Evolutionary conservation across 2,113 vertebrate genomes (phyloP).

Genomic region (Camarhynchus parvulus): DNA sequence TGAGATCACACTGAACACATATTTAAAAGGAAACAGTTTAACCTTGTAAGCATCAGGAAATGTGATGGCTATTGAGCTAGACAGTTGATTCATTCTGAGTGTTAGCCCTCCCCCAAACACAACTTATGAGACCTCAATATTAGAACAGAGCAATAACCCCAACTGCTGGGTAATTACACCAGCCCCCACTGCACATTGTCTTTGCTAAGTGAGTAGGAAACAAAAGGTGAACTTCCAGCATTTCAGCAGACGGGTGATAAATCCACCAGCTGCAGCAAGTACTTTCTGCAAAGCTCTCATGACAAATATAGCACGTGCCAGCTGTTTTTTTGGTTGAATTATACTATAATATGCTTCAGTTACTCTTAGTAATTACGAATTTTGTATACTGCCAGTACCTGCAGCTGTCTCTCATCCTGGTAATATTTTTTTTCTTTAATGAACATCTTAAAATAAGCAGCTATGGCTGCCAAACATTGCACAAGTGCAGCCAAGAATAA

Average conservation of each 20-base stretch:
- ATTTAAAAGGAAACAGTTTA: conserved; percentile 10
- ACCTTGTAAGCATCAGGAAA: background rate
- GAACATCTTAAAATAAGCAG: conserved; percentile 68
- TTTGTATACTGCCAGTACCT: conserved; percentile 79
- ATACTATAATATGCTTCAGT: conserved; percentile 77
- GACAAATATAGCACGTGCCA: conserved; percentile 74
- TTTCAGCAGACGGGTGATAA: conserved; percentile 57
- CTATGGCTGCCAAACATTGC: conserved; percentile 67
- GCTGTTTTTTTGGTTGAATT: conserved; percentile 76
- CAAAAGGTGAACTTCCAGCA: conserved; percentile 67
- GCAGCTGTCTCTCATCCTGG: conserved; percentile 77
- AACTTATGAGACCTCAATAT: background rate
- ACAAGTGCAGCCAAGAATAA: conserved; percentile 69
- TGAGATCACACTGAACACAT: background rate
- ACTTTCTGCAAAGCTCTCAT: conserved; percentile 65
- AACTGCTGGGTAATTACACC: conserved; percentile 1
- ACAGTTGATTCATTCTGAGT: background rate
- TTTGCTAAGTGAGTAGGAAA: conserved; percentile 48
- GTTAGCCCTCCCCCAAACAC: background rate
- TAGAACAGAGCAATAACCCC: background rate
- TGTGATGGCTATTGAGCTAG: background rate
- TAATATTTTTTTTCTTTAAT: conserved; percentile 60
- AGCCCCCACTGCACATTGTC: background rate
- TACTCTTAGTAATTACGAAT: conserved; percentile 79
- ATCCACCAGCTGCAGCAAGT: conserved; percentile 66